These are phyloP conservation scores for Smutsia gigantea DNA, from an alignment of 2,797 vertebrate species.

Conservation along the genomic window DNA sequence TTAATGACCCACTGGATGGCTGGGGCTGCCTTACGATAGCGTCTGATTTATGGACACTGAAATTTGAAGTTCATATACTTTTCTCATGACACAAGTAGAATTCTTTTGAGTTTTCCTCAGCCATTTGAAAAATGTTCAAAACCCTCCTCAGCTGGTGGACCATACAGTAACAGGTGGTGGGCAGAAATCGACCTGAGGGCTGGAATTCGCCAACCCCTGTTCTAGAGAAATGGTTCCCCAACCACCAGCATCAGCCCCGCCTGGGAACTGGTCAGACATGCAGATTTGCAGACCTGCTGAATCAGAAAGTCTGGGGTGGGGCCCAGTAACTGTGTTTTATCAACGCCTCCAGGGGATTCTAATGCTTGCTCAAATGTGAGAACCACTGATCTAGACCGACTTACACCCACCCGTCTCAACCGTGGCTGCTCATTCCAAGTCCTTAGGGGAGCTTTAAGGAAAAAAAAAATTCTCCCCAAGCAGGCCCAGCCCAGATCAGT, in stretches of 20 bases:
- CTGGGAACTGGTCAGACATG: neutral
- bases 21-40: neutral
- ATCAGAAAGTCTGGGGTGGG: neutral
- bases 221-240: neutral
- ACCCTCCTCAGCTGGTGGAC: neutral
- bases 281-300: neutral
- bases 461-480: neutral
- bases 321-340: neutral
- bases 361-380: neutral
- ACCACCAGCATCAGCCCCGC: too few species aligned
- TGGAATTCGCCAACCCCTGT: neutral
- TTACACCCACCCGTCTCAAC: neutral
- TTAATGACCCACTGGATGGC: neutral
- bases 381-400: neutral
- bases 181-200: neutral
- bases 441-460: neutral
- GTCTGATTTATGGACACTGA: neutral
- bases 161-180: neutral
- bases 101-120: neutral
- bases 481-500: neutral
- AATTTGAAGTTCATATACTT: constrained; percentile 2
- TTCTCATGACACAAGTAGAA: neutral
- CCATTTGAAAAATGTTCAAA: constrained; percentile 4
- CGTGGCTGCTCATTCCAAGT: neutral
- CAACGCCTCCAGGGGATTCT: neutral